Evolutionary conservation across 2,888 invertebrate genomes (phyloP).

Genomic region (Ectemnius continuus): DNA sequence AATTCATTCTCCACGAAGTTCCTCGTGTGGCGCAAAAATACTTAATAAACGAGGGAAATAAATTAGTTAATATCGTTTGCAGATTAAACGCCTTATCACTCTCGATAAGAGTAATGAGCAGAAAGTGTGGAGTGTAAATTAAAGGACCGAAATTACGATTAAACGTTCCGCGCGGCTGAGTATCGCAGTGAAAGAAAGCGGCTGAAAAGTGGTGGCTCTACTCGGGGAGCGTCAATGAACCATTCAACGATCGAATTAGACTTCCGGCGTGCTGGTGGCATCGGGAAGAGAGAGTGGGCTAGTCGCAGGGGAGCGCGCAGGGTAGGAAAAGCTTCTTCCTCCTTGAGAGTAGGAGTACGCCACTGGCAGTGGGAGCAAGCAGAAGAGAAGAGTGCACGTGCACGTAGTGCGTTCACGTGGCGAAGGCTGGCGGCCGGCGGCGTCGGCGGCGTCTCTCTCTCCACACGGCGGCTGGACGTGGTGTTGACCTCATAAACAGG

Average conservation of each 20-base stretch:
- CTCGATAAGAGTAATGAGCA: no score
- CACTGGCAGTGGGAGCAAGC: conserved; percentile 3
- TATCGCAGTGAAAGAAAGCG: no score
- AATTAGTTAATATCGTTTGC: no score
- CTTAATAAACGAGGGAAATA: no score
- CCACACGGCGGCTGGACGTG: conserved; percentile 38
- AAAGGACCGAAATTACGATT: no score
- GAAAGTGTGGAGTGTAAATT: no score
- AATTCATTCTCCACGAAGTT: no score
- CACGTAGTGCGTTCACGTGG: conserved; percentile 10
- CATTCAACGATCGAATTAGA: conserved; percentile 10
- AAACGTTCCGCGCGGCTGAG: no score
- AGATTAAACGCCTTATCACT: no score
- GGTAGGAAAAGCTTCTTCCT: conserved; percentile 23
- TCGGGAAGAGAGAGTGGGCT: neutral
- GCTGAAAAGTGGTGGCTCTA: no score
- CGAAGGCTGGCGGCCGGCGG: conserved; percentile 27
- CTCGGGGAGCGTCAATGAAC: neutral
- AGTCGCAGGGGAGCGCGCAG: neutral
- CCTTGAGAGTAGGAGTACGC: conserved; percentile 9
- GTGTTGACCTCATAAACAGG: conserved; percentile 71
- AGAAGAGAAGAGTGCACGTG: conserved; percentile 8
- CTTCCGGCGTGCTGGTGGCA: conserved; percentile 12
- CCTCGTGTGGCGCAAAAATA: no score
- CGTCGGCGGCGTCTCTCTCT: no score